Percentiles rank a stretch among this genome's conserved stretches.
phyloP scores from a whole-genome alignment of 2,888 invertebrate genomes.

The Metalampra italica region DNA sequence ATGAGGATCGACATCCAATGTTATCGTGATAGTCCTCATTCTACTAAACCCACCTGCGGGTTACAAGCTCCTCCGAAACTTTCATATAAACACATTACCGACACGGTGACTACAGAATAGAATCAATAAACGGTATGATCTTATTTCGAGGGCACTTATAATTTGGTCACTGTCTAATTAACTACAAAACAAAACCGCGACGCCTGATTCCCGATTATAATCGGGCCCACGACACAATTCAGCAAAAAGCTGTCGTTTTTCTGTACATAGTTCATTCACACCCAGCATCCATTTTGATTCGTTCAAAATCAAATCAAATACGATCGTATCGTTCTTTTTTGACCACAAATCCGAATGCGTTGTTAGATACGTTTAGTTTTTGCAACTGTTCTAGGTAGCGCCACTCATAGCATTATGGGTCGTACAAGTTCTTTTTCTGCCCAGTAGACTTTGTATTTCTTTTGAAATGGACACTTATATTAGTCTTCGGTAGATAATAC shows the following conservation, averaged over 20 bases:
- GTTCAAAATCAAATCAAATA: constrained; percentile 69
- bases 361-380: constrained; percentile 40
- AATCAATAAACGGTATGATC: constrained; percentile 45
- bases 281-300: constrained; percentile 80
- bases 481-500: too few species aligned
- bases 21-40: constrained; percentile 72
- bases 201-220: constrained; percentile 67
- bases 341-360: constrained; percentile 52
- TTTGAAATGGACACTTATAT: too few species aligned
- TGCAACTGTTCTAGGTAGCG: constrained; percentile 1
- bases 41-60: constrained; percentile 73
- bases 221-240: constrained; percentile 75
- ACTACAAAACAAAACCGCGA: constrained; percentile 59
- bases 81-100: constrained; percentile 74
- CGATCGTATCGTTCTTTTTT: constrained; percentile 71
- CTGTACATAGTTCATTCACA: constrained; percentile 78
- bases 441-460: too few species aligned
- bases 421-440: too few species aligned
- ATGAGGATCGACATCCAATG: constrained; percentile 57
- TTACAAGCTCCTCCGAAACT: constrained; percentile 60
- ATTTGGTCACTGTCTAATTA: constrained; percentile 51
- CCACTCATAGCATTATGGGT: too few species aligned
- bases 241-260: constrained; percentile 77
- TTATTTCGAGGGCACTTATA: constrained; percentile 41
- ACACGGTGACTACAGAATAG: constrained; percentile 66